Conservation (phyloP, 2,797 vertebrate genomes). For the Acanthurus leucopareius region DNA sequence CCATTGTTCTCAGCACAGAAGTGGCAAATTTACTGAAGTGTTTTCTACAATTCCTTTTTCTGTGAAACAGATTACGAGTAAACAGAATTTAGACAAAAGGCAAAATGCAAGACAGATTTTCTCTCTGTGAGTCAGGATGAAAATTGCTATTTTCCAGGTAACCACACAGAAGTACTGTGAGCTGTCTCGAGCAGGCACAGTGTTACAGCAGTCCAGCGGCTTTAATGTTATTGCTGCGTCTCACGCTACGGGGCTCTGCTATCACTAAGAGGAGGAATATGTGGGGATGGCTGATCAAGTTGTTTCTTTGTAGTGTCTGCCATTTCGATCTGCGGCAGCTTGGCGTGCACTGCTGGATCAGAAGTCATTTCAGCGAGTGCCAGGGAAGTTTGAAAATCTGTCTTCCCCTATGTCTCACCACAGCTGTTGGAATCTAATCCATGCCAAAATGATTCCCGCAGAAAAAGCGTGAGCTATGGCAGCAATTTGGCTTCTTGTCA, state of each 20-base stretch:
- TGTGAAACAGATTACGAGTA: neutral
- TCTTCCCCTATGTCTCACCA: constrained; percentile 17
- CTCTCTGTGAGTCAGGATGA: constrained; percentile 10
- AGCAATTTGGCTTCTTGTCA: constrained; percentile 33
- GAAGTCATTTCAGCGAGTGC: constrained; percentile 7
- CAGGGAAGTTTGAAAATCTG: constrained; percentile 14
- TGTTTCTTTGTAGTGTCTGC: constrained; percentile 15
- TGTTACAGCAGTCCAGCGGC: constrained; percentile 24
- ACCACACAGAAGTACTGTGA: constrained; percentile 19
- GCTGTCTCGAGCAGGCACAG: neutral
- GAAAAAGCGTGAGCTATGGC: constrained; percentile 26
- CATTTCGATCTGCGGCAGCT: constrained; percentile 20
- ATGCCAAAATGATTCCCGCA: constrained; percentile 19
- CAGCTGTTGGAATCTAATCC: constrained; percentile 13
- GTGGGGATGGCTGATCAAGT: constrained; percentile 20
- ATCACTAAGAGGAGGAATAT: neutral
- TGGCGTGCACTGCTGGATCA: constrained; percentile 20
- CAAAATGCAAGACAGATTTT: constrained; percentile 21
- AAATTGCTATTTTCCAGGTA: constrained; percentile 32
- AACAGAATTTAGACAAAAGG: neutral
- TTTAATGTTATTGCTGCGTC: constrained; percentile 23
- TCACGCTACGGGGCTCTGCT: constrained; percentile 11
- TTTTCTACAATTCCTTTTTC: neutral
- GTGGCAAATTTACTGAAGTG: neutral
- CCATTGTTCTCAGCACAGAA: too few species aligned